These are phyloP conservation scores for Vulpes ferrilata DNA, from an alignment of 2,113 vertebrate genomes.

Conservation along the genomic window DNA sequence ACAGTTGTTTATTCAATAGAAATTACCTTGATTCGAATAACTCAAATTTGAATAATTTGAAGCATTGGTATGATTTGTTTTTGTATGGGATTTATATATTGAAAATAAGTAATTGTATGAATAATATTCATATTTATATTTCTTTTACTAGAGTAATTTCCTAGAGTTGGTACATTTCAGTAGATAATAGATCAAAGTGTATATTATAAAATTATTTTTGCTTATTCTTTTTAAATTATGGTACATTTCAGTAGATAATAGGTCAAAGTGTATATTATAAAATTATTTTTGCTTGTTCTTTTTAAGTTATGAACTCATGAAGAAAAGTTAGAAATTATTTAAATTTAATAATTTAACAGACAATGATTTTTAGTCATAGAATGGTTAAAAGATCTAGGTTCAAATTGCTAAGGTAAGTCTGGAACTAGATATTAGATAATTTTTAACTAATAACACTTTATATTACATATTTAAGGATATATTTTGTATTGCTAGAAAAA, in stretches of 20 bases:
- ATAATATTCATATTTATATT: neutral
- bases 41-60: neutral
- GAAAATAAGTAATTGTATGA: neutral
- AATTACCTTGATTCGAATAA: neutral
- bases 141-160: neutral
- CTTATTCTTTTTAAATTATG: neutral
- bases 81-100: neutral
- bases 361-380: neutral
- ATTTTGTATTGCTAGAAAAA: neutral
- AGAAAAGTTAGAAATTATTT: neutral
- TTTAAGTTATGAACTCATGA: neutral
- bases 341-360: neutral
- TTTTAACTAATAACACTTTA: neutral
- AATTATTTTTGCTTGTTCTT: neutral
- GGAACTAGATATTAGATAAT: neutral
- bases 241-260: too few relatives aligned
- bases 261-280: neutral
- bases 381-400: neutral
- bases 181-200: neutral
- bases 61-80: neutral
- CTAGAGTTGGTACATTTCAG: neutral
- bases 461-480: neutral
- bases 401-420: neutral
- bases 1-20: neutral
- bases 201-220: neutral